Base-by-base conservation (phyloP, 2,888 invertebrate species). In the Zygogramma bicolorata region DNA sequence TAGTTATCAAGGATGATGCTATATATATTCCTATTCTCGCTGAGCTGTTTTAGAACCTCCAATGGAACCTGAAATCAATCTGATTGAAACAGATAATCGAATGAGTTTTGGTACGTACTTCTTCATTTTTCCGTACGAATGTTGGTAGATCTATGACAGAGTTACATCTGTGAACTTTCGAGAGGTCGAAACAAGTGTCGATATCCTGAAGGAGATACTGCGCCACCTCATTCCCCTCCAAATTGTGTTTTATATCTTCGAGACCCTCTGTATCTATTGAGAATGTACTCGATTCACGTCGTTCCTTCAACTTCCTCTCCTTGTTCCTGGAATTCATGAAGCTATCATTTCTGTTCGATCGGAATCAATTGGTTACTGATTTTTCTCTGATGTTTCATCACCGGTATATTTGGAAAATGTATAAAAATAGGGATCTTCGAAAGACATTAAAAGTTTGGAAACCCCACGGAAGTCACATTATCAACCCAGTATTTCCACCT, bases 131-230 rank as follows among this genome's bases (percentile, higher is more conserved):
- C 71, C 89, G 90, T 27, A 94, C 87, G 83, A 92, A 94, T 1
- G 94, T 94, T 1, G 95, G 95, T 70, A 95, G 86, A 84, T 93
- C 91, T 34, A 93, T 90, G 73, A 93, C 90, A 10, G 95, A 95
- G 76, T 90, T 89, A 78, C 88, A 89, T n/a, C 88, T 88, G 71
- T 84, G 92, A 88, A 89, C 89, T 15, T 73, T 65, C 8, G 67
- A 27, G 4, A 75, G 60, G 60, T 71, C 74, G 20, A 74, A 61
- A 7, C 57, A 58, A 0, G 74, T 68, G 46, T 71, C 65, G 18
- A 67, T 65, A 18, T 71, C 68, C 53, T 65, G 91, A 42, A 92
- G 84, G 76, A 92, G 88, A 80, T 91, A 92, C 83, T 92, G 92
- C 4, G 92, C 91, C 25, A 91, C 90, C 82, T 92, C 90, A 8